A percentile compares a stretch with the other conserved stretches of the same genome.
Evolutionary conservation across 2,113 vertebrate genomes (phyloP).

Genomic region (Chunga burmeisteri): DNA sequence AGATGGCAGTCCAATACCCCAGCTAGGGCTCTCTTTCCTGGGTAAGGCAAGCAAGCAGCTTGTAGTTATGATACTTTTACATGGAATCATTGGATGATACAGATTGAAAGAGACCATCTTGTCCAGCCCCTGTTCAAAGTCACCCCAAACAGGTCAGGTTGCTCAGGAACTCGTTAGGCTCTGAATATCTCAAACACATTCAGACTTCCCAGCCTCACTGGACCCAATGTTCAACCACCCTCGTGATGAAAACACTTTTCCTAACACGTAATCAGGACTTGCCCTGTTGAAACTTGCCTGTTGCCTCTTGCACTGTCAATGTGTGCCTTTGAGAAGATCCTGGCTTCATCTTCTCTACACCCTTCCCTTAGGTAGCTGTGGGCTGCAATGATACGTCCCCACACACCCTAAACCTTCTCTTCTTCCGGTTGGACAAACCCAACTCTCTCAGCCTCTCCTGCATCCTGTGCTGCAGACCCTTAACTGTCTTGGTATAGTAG

Average conservation of each 20-base stretch:
- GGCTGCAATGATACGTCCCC: neutral
- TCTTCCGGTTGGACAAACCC: neutral
- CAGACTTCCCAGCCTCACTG: neutral
- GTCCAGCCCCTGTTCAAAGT: neutral
- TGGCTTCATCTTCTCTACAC: neutral
- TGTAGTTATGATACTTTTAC: neutral
- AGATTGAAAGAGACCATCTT: neutral
- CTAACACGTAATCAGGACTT: neutral
- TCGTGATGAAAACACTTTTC: neutral
- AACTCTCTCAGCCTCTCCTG: neutral
- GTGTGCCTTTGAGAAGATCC: neutral
- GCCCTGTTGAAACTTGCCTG: conserved; percentile 33
- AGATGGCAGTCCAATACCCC: neutral
- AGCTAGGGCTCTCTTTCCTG: neutral
- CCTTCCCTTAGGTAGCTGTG: neutral
- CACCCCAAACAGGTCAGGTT: neutral
- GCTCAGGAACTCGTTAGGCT: neutral
- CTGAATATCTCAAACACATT: neutral
- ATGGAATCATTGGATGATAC: neutral
- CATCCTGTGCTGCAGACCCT: neutral
- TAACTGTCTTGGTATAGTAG: neutral
- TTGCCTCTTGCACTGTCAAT: neutral
- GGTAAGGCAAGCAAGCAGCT: neutral
- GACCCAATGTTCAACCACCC: neutral
- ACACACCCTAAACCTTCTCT: neutral